A percentile compares a stretch with the other conserved stretches of the same genome.
These are phyloP conservation scores for Trachops cirrhosus DNA, from an alignment of 2,797 vertebrate genomes.

Conservation along the genomic window DNA sequence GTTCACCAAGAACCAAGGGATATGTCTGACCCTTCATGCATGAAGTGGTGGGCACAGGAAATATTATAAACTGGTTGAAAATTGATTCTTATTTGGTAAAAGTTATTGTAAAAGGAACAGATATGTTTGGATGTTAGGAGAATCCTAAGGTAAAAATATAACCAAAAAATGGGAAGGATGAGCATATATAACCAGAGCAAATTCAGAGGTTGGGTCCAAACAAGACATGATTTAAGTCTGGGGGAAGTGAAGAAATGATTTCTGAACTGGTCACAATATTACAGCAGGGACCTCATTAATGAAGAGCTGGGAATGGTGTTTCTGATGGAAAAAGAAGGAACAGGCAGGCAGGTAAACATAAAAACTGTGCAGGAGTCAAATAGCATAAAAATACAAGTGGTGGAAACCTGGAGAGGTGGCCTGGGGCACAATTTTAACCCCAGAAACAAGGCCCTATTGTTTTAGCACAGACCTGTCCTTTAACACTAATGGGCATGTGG, in stretches of 20 bases:
- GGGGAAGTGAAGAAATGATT: neutral
- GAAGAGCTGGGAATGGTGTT: neutral
- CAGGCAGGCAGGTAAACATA: neutral
- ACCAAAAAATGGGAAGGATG: neutral
- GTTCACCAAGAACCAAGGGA: neutral
- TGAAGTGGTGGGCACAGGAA: neutral
- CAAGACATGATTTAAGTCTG: neutral
- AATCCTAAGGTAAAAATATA: neutral
- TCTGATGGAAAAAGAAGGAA: neutral
- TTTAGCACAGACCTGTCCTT: neutral
- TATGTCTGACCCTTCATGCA: neutral
- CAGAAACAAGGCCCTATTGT: neutral
- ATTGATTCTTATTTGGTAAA: conserved; percentile 32
- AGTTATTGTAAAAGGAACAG: conserved; percentile 1
- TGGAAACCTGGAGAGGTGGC: neutral
- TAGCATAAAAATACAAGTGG: neutral
- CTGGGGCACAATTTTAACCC: neutral
- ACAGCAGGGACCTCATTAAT: neutral
- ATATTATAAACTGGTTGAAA: conserved; percentile 39
- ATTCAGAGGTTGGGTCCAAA: neutral
- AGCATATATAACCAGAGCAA: neutral
- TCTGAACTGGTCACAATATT: neutral
- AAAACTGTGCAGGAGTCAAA: neutral
- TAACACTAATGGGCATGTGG: neutral
- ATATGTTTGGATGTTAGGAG: neutral